Evolutionary conservation across 2,888 invertebrate species (phyloP).

Genomic region (Amblyjoppa fuscipennis): DNA sequence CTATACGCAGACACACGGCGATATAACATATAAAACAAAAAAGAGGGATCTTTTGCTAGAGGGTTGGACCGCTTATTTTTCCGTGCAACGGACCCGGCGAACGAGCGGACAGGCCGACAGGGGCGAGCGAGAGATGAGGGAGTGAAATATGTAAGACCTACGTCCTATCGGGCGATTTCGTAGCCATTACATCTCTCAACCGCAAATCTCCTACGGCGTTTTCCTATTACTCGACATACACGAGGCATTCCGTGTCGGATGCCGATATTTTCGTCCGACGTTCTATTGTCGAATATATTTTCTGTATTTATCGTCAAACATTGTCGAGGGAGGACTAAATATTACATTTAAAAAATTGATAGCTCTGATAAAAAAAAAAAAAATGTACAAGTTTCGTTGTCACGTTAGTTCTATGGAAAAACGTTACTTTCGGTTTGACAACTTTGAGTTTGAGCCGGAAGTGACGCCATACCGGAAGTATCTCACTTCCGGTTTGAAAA

Average conservation of each 20-base stretch:
- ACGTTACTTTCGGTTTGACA: no score
- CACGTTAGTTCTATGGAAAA: no score
- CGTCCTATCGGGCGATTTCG: slow-evolving; percentile 53
- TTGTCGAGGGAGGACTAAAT: no score
- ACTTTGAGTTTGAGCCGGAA: no score
- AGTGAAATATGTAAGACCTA: slow-evolving; percentile 53
- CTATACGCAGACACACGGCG: neutral
- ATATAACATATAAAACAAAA: slow-evolving; percentile 40
- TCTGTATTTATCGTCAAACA: neutral
- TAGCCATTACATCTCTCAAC: slow-evolving; percentile 49
- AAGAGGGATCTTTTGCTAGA: slow-evolving; percentile 14
- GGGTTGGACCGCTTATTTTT: slow-evolving; percentile 41
- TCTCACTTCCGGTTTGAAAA: no score
- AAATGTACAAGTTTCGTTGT: no score
- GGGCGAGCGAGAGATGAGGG: slow-evolving; percentile 29
- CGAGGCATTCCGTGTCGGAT: neutral
- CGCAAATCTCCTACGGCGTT: slow-evolving; percentile 40
- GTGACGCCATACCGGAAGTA: no score
- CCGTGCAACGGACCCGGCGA: slow-evolving; percentile 1
- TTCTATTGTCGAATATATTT: neutral
- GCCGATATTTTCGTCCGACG: neutral
- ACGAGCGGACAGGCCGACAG: slow-evolving; percentile 7
- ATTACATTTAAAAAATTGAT: no score
- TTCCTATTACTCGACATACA: slow-evolving; percentile 34
- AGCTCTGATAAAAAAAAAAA: no score